Percentiles rank a stretch among this genome's conserved stretches.
Conservation (phyloP, 2,888 invertebrate species). For the Agonopterix subpropinquella region DNA sequence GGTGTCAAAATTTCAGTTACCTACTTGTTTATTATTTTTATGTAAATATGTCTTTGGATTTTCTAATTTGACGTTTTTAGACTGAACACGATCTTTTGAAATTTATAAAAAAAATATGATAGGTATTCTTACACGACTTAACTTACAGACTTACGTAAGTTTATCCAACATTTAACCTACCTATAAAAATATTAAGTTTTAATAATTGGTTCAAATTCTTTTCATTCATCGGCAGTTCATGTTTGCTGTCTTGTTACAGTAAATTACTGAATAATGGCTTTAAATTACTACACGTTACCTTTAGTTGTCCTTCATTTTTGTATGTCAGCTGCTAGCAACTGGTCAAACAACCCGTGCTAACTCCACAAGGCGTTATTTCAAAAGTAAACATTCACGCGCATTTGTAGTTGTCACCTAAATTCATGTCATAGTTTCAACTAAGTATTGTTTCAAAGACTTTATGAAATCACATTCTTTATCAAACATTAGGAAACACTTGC, state of each 20-base stretch:
- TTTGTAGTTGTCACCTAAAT: conserved; percentile 9
- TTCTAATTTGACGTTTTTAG: too few species aligned
- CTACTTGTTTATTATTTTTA: not conserved
- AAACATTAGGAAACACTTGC: too few species aligned
- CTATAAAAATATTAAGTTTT: too few species aligned
- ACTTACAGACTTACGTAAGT: too few species aligned
- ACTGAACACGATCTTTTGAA: too few species aligned
- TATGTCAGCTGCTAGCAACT: conserved; percentile 32
- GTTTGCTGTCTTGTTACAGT: not conserved
- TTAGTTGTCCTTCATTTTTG: conserved; percentile 26
- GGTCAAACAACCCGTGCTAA: conserved; percentile 39
- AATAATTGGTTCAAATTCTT: not conserved
- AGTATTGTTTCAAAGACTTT: too few species aligned
- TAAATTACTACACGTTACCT: not conserved
- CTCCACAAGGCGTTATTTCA: conserved; percentile 28
- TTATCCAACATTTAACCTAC: too few species aligned
- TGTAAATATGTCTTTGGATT: not conserved
- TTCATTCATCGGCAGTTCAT: not conserved
- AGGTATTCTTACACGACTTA: too few species aligned
- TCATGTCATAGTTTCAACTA: too few species aligned
- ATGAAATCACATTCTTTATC: too few species aligned
- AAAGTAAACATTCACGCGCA: conserved; percentile 32
- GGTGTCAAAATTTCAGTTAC: conserved; percentile 61
- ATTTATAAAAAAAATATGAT: too few species aligned
- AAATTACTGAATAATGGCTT: not conserved